Conservation (phyloP, 2,888 invertebrate species). For the Sarcophaga caerulescens region DNA sequence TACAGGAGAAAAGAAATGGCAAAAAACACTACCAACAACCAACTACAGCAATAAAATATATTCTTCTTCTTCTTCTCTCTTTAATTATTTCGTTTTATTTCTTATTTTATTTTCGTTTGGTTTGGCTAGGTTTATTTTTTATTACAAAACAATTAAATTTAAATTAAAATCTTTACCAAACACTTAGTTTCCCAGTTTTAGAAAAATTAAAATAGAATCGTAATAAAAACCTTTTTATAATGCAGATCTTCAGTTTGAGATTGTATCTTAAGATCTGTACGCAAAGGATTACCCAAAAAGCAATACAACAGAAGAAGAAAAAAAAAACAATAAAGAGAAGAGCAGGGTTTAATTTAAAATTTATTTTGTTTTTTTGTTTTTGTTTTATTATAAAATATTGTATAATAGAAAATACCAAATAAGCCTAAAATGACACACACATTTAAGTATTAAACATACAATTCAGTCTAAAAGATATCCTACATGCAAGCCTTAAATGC, state of each 20-base stretch:
- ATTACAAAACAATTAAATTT: slow-evolving; percentile 21
- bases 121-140: background rate
- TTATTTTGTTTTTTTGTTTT: background rate
- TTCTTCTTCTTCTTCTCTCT: background rate
- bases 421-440: slow-evolving; percentile 44
- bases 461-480: background rate
- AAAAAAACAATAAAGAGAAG: no score
- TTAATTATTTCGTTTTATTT: background rate
- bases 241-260: background rate
- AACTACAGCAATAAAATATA: background rate
- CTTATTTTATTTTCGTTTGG: background rate
- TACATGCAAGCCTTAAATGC: background rate
- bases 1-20: slow-evolving; percentile 22
- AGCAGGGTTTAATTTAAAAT: background rate
- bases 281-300: background rate
- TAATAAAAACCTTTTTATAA: background rate
- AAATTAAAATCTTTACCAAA: slow-evolving; percentile 21
- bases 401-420: slow-evolving; percentile 35
- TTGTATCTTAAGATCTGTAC: slow-evolving; percentile 10
- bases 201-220: background rate
- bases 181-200: background rate
- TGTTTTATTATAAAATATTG: slow-evolving; percentile 16
- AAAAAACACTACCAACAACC: background rate
- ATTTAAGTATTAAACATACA: slow-evolving; percentile 23
- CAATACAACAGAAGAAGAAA: background rate